Percentiles rank a stretch among this genome's conserved stretches.
phyloP scores from a whole-genome alignment of 1,140 invertebrate species.

The Scaptomyza graminum region DNA sequence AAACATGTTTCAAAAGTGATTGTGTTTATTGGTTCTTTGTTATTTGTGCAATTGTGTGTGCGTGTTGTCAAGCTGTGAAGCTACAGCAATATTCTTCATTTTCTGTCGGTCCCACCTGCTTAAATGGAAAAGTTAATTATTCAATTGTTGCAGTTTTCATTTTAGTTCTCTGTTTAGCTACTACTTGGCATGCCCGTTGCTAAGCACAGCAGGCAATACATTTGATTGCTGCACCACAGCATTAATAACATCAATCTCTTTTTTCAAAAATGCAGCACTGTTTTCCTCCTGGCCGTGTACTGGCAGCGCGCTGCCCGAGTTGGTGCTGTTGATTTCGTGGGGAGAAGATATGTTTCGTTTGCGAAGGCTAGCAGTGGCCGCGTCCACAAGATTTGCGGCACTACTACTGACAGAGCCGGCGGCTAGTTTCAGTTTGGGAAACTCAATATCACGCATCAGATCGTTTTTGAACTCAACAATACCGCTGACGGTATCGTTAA shows the following conservation, averaged over 20 bases:
- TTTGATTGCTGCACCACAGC: constrained; percentile 80
- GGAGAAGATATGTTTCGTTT: constrained; percentile 67
- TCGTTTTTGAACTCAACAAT: constrained; percentile 84
- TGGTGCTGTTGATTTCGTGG: constrained; percentile 43
- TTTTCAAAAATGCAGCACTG: constrained; percentile 74
- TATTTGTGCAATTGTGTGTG: constrained; percentile 8
- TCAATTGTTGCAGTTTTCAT: background rate
- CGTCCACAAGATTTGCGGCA: constrained; percentile 42
- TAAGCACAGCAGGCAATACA: constrained; percentile 80
- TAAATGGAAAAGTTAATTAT: background rate
- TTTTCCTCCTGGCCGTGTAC: constrained; percentile 44
- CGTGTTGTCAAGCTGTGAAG: constrained; percentile 4
- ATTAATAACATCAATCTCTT: constrained; percentile 83
- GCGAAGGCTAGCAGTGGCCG: constrained; percentile 45
- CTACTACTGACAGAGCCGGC: constrained; percentile 48
- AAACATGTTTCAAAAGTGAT: constrained; percentile 18
- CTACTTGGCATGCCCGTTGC: constrained; percentile 84
- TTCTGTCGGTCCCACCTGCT: background rate
- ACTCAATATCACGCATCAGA: constrained; percentile 79
- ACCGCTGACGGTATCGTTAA: constrained; percentile 81
- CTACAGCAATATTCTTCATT: background rate
- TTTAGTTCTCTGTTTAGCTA: constrained; percentile 24
- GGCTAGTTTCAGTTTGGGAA: constrained; percentile 68
- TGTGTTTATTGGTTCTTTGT: background rate
- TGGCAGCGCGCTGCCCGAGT: constrained; percentile 7